These are phyloP conservation scores for Neoarius graeffei DNA, from an alignment of 2,113 vertebrate genomes.

Conservation along the genomic window DNA sequence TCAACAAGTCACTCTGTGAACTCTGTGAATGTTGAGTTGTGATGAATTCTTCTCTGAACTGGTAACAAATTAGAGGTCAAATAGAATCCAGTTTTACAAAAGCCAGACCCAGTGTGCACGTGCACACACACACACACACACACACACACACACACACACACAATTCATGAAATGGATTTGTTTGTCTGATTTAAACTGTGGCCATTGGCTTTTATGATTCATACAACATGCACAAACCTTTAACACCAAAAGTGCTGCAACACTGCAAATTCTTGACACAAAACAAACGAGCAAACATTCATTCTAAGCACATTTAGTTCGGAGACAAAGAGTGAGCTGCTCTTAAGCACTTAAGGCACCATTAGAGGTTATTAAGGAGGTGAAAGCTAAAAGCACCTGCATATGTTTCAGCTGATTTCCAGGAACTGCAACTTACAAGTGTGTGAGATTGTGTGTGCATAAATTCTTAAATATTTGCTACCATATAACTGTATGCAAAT, in stretches of 20 bases:
- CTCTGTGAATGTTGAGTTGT: neutral
- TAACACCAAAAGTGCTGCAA: neutral
- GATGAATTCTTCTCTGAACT: neutral
- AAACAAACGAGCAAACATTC: neutral
- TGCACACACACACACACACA: conserved; percentile 6
- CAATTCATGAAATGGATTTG: neutral
- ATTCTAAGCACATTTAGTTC: neutral
- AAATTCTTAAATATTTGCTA: neutral
- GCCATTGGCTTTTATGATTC: conserved; percentile 29
- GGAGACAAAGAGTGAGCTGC: neutral
- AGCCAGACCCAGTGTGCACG: neutral
- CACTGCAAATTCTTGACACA: neutral
- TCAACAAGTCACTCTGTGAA: neutral
- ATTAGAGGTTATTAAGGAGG: conserved; percentile 43
- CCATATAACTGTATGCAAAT: neutral
- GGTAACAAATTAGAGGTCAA: neutral
- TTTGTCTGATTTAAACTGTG: conserved; percentile 18
- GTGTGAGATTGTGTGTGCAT: conserved; percentile 16
- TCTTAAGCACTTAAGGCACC: conserved; percentile 29
- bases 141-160: neutral
- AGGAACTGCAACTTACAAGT: conserved; percentile 40
- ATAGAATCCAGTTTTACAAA: neutral
- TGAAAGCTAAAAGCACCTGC: conserved; percentile 44
- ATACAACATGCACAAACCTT: neutral
- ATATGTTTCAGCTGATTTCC: conserved; percentile 40